Evolutionary conservation across 2,113 vertebrate species (phyloP), one percentile per base, ranked within the genome.

Genomic region (Benitochromis conjunctus): DNA sequence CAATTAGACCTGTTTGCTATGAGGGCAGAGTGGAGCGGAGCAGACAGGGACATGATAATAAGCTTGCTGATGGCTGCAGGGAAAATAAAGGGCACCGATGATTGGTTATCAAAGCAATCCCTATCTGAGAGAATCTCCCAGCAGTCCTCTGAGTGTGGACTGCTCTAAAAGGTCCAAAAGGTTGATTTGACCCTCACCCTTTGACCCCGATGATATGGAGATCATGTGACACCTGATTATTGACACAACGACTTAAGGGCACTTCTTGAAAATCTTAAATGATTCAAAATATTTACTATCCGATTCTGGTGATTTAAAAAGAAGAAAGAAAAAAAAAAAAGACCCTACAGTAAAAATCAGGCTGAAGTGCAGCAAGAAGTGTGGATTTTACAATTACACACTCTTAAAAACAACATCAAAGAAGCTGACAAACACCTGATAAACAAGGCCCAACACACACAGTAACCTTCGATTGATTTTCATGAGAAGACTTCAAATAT

Each of bases 1-100:
- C 86, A 96, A 94, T 93, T 94, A 94, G 92, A 95, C 91, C 94
- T 95, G 97, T 96, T 96, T 91, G 90, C 95, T 90, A 94, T 91
- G 95, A 93, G 93, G 94, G 90, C 90, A 92, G 90, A 89, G 93
- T 53, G 85, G 91, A 92, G 80, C 83, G 16, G 58, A 93, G 92
- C 91, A 94, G 94, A 95, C 93, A 91, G 84, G 85, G 89, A 91
- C 92, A 92, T 89, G 94, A 91, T 95, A 96, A 96, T 94, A 93
- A 94, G 94, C 91, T 54, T 55, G 84, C 87, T 93, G 87, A 95
- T 92, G 91, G 88, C 92, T 91, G 88, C 88, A 38, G 92, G 90
- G 89, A 89, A 92, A 90, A 88, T 88, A 93, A 90, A 91, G 81
- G 91, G 90, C 87, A 85, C 83, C 7, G 16, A 87, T 86, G 54